Evolutionary conservation across 2,888 invertebrate genomes (phyloP), one percentile per base, ranked within the genome.

Genomic region (Boloria selene): DNA sequence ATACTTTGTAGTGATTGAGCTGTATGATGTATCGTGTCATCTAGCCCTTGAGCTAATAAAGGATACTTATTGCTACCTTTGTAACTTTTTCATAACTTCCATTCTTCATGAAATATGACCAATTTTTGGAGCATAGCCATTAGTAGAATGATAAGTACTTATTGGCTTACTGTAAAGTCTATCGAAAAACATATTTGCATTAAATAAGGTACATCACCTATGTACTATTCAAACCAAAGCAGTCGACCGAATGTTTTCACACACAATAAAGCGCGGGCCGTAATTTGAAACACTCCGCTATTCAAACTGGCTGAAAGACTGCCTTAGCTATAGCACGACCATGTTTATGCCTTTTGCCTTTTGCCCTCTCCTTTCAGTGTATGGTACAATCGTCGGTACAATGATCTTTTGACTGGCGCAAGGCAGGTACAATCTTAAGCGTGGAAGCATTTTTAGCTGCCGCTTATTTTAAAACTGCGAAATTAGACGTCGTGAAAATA

Each of bases 381-480:
- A 85, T 82, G 81, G 80, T 75, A 83, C 83, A 83, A 78, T 75
- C 77, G 80, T 78, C 75, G 76, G 80, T 76, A 89, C 88, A 88
- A 87, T 88, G 85, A 83, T 84, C 87, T 87, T 88, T 89, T 87
- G 84, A 88, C 83, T 79, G 78, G 77, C 77, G 76, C 74, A 71
- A 72, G 77, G 77, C 70, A 78, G 77, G 80, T 78, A 77, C 75
- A 71, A 78, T 76, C 77, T 81, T 78, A 70, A 75, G 77, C 78
- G 77, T 77, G 73, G 76, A 74, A 76, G 76, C 69, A 70, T 80
- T 82, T 74, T 66, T 66, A 75, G 74, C 69, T 76, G 75, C 70
- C 68, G 77, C 76, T 76, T 77, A 77, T 79, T 81, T 77, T 79
- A 79, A 79, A 80, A 74, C 78, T 76, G 78, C 75, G 79, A 82